Evolutionary conservation across 30 jellyfish, hydroid and myxozoan genomes (phyloP), one percentile per base, ranked within the genome.

Genomic region (Catostylus mosaicus): DNA sequence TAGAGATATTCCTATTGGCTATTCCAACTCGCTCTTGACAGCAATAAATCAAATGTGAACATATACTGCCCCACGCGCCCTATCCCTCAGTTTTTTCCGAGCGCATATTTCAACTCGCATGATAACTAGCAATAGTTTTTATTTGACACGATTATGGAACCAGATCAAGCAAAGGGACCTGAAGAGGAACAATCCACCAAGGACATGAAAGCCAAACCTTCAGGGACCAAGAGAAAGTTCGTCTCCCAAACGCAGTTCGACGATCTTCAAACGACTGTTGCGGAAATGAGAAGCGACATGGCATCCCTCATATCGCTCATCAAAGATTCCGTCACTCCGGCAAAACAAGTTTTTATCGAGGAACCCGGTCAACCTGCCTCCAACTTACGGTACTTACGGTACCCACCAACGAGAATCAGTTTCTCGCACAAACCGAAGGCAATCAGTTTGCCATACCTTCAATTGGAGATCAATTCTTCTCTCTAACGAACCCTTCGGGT

Each of bases 371-470:
- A 43, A 6, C 16, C 74, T 61, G 74, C 40, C 43, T 16, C 23
- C 74, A 32, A 61, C 43, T 12, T 10, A 61, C 32, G n/a, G n/a
- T 23, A 32, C 74, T 61, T 23, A 19, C 69, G 5, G 69, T 61
- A 61, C 43, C 74, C n/a, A 61, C 74, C n/a, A 61, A 67, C 7
- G 61, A 38, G 62, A 67, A 67, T 67, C 74, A 61, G 45, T 67
- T 67, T 31, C 59, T 34, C 62, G 35, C 26, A 2, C 61, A 67
- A 11, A 38, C 61, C 16, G 27, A 30, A 19, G 27, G 34, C 80
- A 67, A 67, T 67, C 62, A 67, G 59, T 67, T 67, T 67, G 59
- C 80, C 0, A 32, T 67, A 14, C 62, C 61, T 31, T 24, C 80
- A 40, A 18, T 31, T 24, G 80, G 80, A 35, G 80, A 67, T 67